Evolutionary conservation across 2,888 invertebrate genomes (phyloP), one percentile per base, ranked within the genome.

Genomic region (Dryococelus australis): DNA sequence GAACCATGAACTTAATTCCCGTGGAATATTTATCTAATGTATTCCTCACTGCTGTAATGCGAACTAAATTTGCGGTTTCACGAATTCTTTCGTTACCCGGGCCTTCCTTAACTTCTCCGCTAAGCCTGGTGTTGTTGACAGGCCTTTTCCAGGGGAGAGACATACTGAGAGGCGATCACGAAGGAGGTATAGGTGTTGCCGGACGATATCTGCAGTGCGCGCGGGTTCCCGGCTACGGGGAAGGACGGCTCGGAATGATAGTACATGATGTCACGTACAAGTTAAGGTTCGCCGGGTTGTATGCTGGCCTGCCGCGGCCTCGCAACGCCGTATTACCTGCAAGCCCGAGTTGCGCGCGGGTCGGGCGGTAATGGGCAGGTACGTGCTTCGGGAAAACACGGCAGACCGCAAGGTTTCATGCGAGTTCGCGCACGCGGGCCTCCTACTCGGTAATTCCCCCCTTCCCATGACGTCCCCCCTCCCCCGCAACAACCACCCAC

Each of bases 351-450:
- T 24, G 13, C 83, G 83, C 4, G 43, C 20, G 43, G 43, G 43
- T 35, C 83, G 35, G 83, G 43, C 13, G 83, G 83, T 83, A 83
- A 83, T 83, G 43, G 43, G 83, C 24, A 28, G 83, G 83, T 83
- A 28, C 35, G 28, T 35, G 83, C 28, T 83, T 83, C 83, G 43
- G 83, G 27, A 65, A 81, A 80, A 83, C 83, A 43, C 83, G 83
- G 28, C 83, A 83, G 43, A 83, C 83, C 28, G 83, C 83, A 83
- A 83, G 83, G 35, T 24, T 83, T n/a, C 83, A 83, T 83, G 83
- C 83, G 28, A 83, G 83, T 83, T 83, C 83, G 83, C 83, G 83
- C 83, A 83, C 83, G 83, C 83, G 83, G 35, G 43, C 20, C 83
- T 35, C 28, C 6, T 35, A 83, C 83, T 20, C 28, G 83, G 43